Conservation (phyloP, 1,140 invertebrate genomes). For the Lithobius niger region DNA sequence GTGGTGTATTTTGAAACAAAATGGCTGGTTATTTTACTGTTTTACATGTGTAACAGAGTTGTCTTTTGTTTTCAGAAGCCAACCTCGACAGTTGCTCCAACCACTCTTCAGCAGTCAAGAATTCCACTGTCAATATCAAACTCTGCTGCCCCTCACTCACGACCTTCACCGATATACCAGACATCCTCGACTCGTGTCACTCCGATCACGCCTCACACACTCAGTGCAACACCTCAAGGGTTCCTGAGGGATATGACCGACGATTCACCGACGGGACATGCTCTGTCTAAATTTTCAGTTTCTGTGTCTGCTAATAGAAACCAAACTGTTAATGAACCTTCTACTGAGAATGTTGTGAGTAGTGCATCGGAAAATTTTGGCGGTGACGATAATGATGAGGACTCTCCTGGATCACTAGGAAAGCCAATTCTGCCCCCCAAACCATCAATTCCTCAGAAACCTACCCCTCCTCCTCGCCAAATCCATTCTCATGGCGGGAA, state of each 20-base stretch:
- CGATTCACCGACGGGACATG: not conserved
- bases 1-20: no score
- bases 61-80: not conserved
- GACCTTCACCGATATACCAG: conserved; percentile 39
- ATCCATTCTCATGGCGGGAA: conserved; percentile 21
- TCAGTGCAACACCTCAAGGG: conserved; percentile 28
- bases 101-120: not conserved
- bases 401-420: conserved; percentile 16
- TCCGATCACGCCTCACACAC: conserved; percentile 60
- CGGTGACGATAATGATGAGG: no score
- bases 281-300: not conserved
- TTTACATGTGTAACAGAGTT: no score
- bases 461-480: conserved; percentile 33
- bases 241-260: conserved; percentile 2
- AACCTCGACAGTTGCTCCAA: not conserved
- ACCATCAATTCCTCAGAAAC: conserved; percentile 40
- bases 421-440: conserved; percentile 60
- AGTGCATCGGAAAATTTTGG: no score
- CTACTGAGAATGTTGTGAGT: no score
- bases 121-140: not conserved
- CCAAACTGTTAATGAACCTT: no score
- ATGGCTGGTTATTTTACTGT: no score
- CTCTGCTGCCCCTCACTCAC: not conserved
- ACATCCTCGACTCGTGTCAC: conserved; percentile 64
- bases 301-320: no score